These are phyloP conservation scores for Coccyzus lansbergi DNA, from an alignment of 2,797 vertebrate species.

Conservation along the genomic window DNA sequence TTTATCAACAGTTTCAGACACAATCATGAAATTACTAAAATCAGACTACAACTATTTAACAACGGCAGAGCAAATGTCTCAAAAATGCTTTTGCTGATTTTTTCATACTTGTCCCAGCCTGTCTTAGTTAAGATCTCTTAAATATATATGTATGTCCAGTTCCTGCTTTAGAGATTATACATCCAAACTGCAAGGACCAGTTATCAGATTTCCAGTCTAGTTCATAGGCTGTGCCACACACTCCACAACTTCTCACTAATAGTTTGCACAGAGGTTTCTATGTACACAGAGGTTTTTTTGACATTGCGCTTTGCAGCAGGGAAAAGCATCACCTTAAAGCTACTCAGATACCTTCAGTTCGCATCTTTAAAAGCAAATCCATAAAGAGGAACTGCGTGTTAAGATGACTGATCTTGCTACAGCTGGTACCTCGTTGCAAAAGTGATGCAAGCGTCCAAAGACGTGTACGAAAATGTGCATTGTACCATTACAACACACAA, in stretches of 20 bases:
- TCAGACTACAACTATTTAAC: neutral
- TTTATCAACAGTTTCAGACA: neutral
- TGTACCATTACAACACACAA: neutral
- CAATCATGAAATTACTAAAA: neutral
- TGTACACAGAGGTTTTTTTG: neutral
- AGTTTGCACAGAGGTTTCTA: neutral
- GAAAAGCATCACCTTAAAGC: neutral
- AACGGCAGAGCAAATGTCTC: neutral
- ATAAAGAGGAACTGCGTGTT: conserved; percentile 45
- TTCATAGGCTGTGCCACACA: neutral
- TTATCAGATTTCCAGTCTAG: neutral
- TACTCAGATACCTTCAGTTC: neutral
- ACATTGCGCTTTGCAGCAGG: neutral
- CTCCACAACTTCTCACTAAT: neutral
- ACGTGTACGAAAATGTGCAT: neutral
- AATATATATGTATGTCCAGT: neutral
- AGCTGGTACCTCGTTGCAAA: neutral
- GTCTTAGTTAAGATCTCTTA: neutral
- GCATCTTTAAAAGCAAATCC: neutral
- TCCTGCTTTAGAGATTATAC: neutral
- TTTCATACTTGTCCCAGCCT: neutral
- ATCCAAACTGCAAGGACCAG: neutral
- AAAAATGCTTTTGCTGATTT: neutral
- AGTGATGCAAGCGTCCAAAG: conserved; percentile 21
- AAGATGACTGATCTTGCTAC: neutral